Percentiles rank a stretch among this genome's conserved stretches.
These are phyloP conservation scores for Phallusia fumigata DNA, from an alignment of 23 tunicate genomes.

Conservation along the genomic window DNA sequence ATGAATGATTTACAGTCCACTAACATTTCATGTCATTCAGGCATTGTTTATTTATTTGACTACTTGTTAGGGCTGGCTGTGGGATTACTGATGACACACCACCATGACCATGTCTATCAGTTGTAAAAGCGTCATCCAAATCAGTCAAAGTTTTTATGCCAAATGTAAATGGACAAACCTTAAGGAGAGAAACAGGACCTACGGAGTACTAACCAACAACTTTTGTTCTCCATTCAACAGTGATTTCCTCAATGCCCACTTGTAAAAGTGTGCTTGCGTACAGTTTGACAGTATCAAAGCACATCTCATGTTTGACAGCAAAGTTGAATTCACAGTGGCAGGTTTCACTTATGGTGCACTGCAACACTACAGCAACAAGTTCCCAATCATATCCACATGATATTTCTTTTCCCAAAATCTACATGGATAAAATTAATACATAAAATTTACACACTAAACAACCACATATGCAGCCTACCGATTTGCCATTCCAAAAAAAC, in stretches of 20 bases:
- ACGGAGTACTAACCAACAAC: background rate
- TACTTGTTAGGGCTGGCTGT: no score
- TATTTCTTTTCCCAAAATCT: background rate
- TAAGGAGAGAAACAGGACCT: no score
- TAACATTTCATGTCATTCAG: no score
- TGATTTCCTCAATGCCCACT: background rate
- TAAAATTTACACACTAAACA: background rate
- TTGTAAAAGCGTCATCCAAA: no score
- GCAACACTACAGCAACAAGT: background rate
- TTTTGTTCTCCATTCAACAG: background rate
- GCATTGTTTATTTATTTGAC: no score
- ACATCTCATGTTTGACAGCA: background rate
- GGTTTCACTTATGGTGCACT: background rate
- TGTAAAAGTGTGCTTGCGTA: background rate
- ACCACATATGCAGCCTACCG: no score
- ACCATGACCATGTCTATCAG: no score
- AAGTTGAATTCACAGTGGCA: background rate
- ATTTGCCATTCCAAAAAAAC: conserved; percentile 38
- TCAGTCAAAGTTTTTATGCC: no score
- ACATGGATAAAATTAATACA: no score
- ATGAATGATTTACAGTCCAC: no score
- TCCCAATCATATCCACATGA: background rate
- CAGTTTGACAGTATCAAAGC: background rate
- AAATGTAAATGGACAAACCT: no score
- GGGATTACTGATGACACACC: no score